Conservation (phyloP, 2,113 vertebrate species). For the Rhabdornis inornatus region DNA sequence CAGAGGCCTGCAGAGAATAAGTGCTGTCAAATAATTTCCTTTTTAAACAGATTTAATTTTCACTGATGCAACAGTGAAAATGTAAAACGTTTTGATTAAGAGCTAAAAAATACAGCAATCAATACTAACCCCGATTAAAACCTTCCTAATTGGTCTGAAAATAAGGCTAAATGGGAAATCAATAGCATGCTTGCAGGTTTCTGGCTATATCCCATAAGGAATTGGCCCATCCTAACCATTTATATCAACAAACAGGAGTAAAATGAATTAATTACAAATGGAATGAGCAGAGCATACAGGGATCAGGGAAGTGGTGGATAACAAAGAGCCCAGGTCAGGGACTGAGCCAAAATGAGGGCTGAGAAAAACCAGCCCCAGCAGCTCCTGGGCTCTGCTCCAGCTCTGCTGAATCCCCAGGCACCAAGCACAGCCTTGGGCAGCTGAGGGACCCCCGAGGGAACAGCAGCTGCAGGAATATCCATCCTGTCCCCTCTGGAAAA, state of each 20-base stretch:
- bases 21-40: neutral
- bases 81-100: neutral
- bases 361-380: neutral
- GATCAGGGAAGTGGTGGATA: neutral
- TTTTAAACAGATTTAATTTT: neutral
- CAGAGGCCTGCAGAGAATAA: neutral
- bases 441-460: neutral
- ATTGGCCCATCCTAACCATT: neutral
- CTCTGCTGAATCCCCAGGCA: neutral
- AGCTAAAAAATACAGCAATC: conserved; percentile 11
- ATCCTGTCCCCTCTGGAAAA: neutral
- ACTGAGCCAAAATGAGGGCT: neutral
- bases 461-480: neutral
- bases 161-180: conserved; percentile 36
- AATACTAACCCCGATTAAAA: conserved; percentile 13
- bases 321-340: neutral
- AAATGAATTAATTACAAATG: neutral
- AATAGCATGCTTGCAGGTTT: neutral
- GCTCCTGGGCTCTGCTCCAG: neutral
- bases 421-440: neutral
- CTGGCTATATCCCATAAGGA: neutral
- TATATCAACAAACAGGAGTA: neutral
- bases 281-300: neutral
- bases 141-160: conserved; percentile 23
- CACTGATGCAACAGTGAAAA: neutral